Evolutionary conservation across 2,113 vertebrate genomes (phyloP), one percentile per base, ranked within the genome.

Genomic region (Cnemophilus loriae): DNA sequence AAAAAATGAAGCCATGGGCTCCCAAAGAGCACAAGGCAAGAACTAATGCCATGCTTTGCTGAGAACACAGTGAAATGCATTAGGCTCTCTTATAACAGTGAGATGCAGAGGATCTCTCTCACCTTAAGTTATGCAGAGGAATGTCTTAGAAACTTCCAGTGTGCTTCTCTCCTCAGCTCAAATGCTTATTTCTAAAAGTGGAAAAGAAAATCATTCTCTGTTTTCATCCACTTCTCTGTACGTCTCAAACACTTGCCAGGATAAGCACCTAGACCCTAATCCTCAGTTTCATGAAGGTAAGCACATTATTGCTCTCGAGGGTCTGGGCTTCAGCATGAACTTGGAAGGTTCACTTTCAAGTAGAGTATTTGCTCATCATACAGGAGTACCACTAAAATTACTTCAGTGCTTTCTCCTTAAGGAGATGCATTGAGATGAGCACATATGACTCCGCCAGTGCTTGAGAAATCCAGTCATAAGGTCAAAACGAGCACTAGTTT

Each of bases 1-100:
- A 92, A 96, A 96, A 95, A 81, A 81, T 78, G 52, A 90, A 94
- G 60, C 68, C 52, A 73, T 33, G 6, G 44, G 27, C 71, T 94
- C 20, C 27, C 8, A 33, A 88, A 57, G 75, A 44, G 14, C 39
- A 70, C 42, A 74, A 74, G 42, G 27, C 11, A 14, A 59, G 24
- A 85, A 74, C 11, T 11, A 67, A 88, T 59, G 30, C 9, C 35
- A 35, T 47, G 23, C 33, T 85, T 90, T 77, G 10, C 44, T 77
- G 52, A 61, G 55, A 84, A 65, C 52, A 39, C 12, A 39, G 9
- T 61, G 50, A 85, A 85, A 61, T 52, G 17, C 28, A 39, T 73
- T 77, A 52, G 12, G 10, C 2, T 75, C 5, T 60, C 32, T 53
- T 69, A 3, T 42, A n/a, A 61, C 16, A 83, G 46, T 50, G 41